phyloP scores from a whole-genome alignment of 2,113 vertebrate species.

The Sylvia atricapilla region DNA sequence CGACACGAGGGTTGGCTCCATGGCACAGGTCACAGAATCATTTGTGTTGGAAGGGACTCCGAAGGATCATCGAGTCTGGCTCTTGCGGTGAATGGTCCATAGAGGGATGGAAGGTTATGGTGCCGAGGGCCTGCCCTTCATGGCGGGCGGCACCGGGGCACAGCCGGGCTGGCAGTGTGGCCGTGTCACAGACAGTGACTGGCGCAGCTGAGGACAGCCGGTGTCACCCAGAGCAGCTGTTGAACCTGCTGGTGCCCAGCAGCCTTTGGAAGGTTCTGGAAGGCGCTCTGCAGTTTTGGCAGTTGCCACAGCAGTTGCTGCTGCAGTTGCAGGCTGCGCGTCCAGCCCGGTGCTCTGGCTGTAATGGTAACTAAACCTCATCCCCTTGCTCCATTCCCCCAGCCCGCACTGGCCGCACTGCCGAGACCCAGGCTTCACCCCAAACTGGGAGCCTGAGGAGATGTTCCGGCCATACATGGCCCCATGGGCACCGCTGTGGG shows the following conservation, averaged over 20 bases:
- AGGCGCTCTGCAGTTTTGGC: background rate
- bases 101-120: accelerated
- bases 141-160: background rate
- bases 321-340: background rate
- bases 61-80: background rate
- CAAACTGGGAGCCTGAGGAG: background rate
- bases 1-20: too few relatives aligned
- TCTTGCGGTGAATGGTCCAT: background rate
- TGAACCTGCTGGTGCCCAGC: background rate
- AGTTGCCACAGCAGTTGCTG: background rate
- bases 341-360: background rate
- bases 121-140: background rate
- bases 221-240: background rate
- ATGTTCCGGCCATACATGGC: accelerated
- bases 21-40: background rate
- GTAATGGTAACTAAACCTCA: background rate
- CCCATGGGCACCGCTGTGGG: background rate
- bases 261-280: background rate
- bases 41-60: background rate
- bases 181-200: background rate
- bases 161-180: background rate
- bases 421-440: background rate
- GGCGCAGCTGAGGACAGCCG: background rate
- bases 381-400: too few relatives aligned
- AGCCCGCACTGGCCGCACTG: background rate